phyloP scores from a whole-genome alignment of 1,140 invertebrate genomes.

The Pollicipes pollicipes region DNA sequence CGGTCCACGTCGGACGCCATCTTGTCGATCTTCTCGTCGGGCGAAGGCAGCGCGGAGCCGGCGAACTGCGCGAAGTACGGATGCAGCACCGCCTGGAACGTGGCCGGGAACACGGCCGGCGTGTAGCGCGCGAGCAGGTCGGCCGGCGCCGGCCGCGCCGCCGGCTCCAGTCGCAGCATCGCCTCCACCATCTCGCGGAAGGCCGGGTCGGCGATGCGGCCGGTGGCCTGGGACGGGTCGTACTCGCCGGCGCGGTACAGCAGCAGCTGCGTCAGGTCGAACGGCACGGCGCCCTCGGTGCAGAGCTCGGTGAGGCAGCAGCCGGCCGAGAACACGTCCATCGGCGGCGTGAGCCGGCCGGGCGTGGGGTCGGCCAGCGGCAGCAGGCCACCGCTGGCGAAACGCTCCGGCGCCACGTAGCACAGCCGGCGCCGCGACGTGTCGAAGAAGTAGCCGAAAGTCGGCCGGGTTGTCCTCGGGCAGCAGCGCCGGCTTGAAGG shows the following conservation, averaged over 20 bases:
- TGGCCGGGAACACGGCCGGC: constrained; percentile 76
- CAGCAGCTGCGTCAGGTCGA: constrained; percentile 79
- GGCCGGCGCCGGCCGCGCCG: constrained; percentile 10
- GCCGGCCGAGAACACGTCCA: constrained; percentile 95
- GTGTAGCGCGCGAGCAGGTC: constrained; percentile 39
- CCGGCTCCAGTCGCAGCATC: not conserved
- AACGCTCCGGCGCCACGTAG: constrained; percentile 89
- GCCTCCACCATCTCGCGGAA: constrained; percentile 22
- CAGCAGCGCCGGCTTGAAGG: constrained; percentile 91
- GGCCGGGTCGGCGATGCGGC: constrained; percentile 36
- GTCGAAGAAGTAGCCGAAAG: constrained; percentile 99
- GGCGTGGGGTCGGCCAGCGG: constrained; percentile 18
- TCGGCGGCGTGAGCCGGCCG: constrained; percentile 51
- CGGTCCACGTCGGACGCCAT: constrained; percentile 47
- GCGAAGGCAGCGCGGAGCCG: constrained; percentile 48
- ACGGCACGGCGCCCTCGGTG: constrained; percentile 78
- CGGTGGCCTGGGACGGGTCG: constrained; percentile 30
- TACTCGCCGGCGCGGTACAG: constrained; percentile 36
- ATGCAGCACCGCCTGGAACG: constrained; percentile 81
- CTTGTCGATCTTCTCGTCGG: constrained; percentile 58
- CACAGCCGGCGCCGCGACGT: constrained; percentile 80
- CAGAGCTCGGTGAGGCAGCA: constrained; percentile 87
- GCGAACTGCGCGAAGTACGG: constrained; percentile 53
- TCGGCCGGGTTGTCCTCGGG: constrained; percentile 97
- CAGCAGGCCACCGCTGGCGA: constrained; percentile 18